phyloP scores from a whole-genome alignment of 2,888 invertebrate genomes.

The Arrhopalites spinosus region DNA sequence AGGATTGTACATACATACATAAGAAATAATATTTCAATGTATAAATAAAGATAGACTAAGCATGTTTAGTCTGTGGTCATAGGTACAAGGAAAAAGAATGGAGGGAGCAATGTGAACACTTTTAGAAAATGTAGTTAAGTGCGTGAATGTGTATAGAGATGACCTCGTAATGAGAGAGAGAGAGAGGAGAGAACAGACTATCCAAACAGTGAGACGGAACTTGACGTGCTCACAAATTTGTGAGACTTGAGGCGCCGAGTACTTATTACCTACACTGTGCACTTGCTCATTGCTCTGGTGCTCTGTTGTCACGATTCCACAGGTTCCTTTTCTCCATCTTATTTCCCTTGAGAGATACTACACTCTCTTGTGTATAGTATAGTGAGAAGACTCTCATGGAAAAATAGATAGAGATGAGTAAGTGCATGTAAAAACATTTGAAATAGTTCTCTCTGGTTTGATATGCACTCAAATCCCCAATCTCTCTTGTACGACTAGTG shows the following conservation, averaged over 20 bases:
- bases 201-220: constrained; percentile 43
- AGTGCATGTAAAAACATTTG: constrained; percentile 25
- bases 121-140: constrained; percentile 22
- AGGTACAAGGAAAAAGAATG: not conserved
- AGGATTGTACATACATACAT: not conserved
- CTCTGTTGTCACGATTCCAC: constrained; percentile 32
- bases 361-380: not conserved
- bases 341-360: not conserved
- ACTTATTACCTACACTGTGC: constrained; percentile 46
- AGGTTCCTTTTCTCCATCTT: constrained; percentile 3
- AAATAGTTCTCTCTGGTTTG: constrained; percentile 7
- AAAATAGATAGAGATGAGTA: constrained; percentile 6
- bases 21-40: not conserved
- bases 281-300: constrained; percentile 33
- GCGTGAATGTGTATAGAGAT: constrained; percentile 16
- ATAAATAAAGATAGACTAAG: not conserved
- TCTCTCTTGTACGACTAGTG: too few relatives aligned
- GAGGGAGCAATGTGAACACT: not conserved
- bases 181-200: constrained; percentile 5
- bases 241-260: constrained; percentile 53
- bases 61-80: constrained; percentile 1
- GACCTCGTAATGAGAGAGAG: constrained; percentile 27
- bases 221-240: constrained; percentile 52
- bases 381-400: not conserved
- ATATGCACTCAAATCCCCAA: not conserved